phyloP scores from a whole-genome alignment of 2,113 vertebrate species.

The Daboia siamensis region DNA sequence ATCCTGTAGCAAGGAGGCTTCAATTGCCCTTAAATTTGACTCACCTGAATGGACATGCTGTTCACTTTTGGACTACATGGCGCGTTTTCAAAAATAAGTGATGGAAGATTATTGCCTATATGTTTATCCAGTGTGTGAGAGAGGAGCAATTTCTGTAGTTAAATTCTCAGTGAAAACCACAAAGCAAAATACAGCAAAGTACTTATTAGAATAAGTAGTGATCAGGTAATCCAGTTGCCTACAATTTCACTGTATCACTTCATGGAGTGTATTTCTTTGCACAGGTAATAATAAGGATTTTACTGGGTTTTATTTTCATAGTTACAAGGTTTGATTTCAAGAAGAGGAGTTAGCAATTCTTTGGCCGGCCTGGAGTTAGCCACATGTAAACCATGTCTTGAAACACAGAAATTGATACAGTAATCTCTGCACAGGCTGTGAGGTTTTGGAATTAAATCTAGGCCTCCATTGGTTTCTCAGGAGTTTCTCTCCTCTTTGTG shows the following conservation, averaged over 20 bases:
- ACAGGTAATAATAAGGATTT: conserved; percentile 14
- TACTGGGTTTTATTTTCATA: background rate
- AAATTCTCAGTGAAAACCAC: conserved; percentile 11
- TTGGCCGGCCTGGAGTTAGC: background rate
- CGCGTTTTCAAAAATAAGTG: background rate
- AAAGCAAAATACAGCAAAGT: conserved; percentile 21
- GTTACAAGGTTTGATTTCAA: background rate
- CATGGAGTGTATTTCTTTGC: conserved; percentile 24
- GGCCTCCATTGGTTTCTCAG: background rate
- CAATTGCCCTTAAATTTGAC: background rate
- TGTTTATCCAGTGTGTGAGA: background rate
- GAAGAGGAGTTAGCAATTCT: background rate
- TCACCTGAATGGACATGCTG: conserved; percentile 7
- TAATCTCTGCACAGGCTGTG: conserved; percentile 11
- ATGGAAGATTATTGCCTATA: background rate
- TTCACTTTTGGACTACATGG: conserved; percentile 4
- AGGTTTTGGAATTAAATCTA: conserved; percentile 21
- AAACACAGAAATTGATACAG: background rate
- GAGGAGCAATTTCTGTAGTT: conserved; percentile 5
- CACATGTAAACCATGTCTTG: background rate
- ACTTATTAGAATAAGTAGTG: conserved; percentile 29
- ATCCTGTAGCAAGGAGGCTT: background rate
- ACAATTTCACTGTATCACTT: conserved; percentile 17
- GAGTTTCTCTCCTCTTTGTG: conserved; percentile 22
- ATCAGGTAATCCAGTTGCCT: conserved; percentile 10